Base-by-base conservation (phyloP, 1,140 invertebrate genomes). In the Lethocerus indicus region DNA sequence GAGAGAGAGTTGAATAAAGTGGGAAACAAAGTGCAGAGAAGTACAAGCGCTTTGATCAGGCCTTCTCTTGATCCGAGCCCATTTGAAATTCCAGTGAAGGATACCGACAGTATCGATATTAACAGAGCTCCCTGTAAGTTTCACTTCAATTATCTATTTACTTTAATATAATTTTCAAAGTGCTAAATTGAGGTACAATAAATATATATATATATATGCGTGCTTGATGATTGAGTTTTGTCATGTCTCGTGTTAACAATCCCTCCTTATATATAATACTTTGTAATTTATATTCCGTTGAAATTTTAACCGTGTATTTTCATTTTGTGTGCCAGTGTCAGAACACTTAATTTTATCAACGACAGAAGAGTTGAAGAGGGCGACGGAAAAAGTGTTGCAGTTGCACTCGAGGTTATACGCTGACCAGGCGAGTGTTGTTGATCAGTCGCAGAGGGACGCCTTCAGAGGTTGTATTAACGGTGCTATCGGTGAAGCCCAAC, bases 321-420 rank as follows among this genome's bases (percentile, higher is more conserved):
- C 37, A 43, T 32, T 41, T 20, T 36, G 60, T 47, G 56, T 67
- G 66, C 1, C 66, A 79, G 77, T 78, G 53, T 74, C 75, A 4
- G 71, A 72, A 13, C 71, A 76, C 60, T 60, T 79, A 37, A 78
- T 76, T 56, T 69, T 72, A 26, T 73, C 75, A 21, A 68, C 79
- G 35, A 73, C 76, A 13, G 71, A 75, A 47, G 73, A 79, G 58
- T 60, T 79, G 41, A 77, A 73, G 12, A 63, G 68, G 53, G 74
- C 76, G 1, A 75, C 76, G 0, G 71, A 75, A 50, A 76, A 76
- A 49, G 76, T 79, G 14, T 75, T 77, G 0, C 71, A 76, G 56
- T 61, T 81, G 29, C 78, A 79, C 61, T 70, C 75, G 49, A 68
- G 71, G 36, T 58, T 80, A 3, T 64, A 69, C 43, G 43, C 47